Evolutionary conservation across 1,140 invertebrate genomes (phyloP).

Genomic region (Samia ricini): DNA sequence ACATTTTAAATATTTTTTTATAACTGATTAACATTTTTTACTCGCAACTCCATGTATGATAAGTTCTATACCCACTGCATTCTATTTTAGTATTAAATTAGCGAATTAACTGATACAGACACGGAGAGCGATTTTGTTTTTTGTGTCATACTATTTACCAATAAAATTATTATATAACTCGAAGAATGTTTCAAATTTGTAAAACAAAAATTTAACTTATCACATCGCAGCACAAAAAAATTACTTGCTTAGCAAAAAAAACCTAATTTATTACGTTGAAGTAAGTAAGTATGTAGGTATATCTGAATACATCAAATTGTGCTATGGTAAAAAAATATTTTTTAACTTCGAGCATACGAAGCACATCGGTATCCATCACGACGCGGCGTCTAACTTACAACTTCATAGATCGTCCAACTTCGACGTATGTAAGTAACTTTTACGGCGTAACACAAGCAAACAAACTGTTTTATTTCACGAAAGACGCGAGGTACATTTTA

Average conservation of each 20-base stretch:
- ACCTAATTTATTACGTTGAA: not conserved
- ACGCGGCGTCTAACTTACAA: constrained; percentile 8
- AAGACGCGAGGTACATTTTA: constrained; percentile 30
- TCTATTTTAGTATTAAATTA: too few relatives aligned
- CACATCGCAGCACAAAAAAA: not conserved
- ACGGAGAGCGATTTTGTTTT: too few relatives aligned
- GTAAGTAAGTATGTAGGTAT: not conserved
- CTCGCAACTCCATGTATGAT: too few relatives aligned
- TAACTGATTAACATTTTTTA: too few relatives aligned
- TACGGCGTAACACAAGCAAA: constrained; percentile 26
- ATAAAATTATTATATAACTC: too few relatives aligned
- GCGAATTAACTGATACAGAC: too few relatives aligned
- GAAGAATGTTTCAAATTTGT: not conserved
- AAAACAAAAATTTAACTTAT: not conserved
- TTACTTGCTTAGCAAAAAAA: not conserved
- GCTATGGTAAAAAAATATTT: constrained; percentile 8
- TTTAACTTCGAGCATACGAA: constrained; percentile 7
- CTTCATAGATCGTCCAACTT: constrained; percentile 24
- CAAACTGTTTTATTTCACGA: constrained; percentile 33
- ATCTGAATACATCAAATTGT: not conserved
- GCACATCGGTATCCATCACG: constrained; percentile 13
- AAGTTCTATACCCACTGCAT: too few relatives aligned
- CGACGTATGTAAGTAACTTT: constrained; percentile 31
- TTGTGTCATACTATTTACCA: too few relatives aligned
- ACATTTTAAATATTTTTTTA: not conserved